These are phyloP conservation scores for Cerastoderma edule DNA, from an alignment of 2,888 invertebrate genomes.

Conservation along the genomic window DNA sequence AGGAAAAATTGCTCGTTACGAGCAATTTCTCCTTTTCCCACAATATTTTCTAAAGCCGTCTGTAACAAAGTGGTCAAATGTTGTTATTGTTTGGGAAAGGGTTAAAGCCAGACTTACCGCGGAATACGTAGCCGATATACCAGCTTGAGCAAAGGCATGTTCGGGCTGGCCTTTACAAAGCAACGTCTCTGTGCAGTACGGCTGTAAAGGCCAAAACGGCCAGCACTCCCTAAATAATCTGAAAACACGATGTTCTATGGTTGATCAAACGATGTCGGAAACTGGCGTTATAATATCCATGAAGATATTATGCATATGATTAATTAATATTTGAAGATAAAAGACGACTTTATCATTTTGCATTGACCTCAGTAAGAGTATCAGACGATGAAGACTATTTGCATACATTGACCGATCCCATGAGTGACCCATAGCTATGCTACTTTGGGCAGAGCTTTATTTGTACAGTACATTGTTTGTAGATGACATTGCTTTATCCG, in stretches of 20 bases:
- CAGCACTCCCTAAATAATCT: conserved; percentile 26
- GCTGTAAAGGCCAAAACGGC: conserved; percentile 40
- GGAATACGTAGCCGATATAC: conserved; percentile 37
- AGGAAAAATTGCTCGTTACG: neutral
- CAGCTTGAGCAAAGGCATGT: conserved; percentile 39
- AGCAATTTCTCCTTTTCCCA: neutral
- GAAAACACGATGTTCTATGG: neutral
- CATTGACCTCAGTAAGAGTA: neutral
- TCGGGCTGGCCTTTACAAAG: conserved; percentile 26
- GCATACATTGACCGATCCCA: neutral
- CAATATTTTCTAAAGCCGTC: neutral
- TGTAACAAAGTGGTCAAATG: neutral
- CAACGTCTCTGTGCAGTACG: neutral
- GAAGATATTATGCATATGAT: too few relatives aligned
- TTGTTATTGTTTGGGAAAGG: neutral
- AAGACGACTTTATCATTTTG: neutral
- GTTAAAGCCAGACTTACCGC: conserved; percentile 20
- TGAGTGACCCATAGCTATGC: too few relatives aligned
- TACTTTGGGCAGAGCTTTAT: too few relatives aligned
- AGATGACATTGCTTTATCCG: too few relatives aligned
- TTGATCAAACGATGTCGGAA: neutral
- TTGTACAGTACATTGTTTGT: too few relatives aligned
- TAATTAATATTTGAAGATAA: neutral
- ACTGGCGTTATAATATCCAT: neutral
- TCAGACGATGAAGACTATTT: neutral